Evolutionary conservation across 2,888 invertebrate species (phyloP).

Genomic region (Callyntrura sp.): DNA sequence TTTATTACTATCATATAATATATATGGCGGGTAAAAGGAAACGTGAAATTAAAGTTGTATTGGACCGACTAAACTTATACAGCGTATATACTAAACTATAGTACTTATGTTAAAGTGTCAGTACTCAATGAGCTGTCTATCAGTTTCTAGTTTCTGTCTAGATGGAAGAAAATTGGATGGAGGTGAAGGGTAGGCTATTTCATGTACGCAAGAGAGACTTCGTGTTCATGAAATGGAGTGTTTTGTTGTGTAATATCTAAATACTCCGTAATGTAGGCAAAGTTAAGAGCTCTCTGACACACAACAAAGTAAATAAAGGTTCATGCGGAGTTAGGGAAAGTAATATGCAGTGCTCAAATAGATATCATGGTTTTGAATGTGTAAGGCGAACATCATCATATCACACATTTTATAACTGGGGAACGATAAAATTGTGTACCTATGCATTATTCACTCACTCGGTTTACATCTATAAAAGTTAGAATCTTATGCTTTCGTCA

Average conservation of each 20-base stretch:
- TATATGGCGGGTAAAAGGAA: not conserved
- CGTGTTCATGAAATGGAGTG: not conserved
- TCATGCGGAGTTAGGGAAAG: too few relatives aligned
- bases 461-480: too few relatives aligned
- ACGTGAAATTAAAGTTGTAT: not conserved
- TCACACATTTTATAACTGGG: too few relatives aligned
- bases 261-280: constrained; percentile 6
- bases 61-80: too few relatives aligned
- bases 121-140: constrained; percentile 5
- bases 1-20: not conserved
- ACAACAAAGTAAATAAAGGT: not conserved
- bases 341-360: too few relatives aligned
- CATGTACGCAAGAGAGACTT: not conserved
- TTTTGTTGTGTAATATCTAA: not conserved
- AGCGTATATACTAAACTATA: not conserved
- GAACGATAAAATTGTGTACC: too few relatives aligned
- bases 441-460: too few relatives aligned
- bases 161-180: constrained; percentile 4
- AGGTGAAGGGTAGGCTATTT: not conserved
- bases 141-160: not conserved
- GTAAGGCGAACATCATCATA: too few relatives aligned
- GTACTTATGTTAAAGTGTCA: not conserved
- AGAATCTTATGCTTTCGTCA: too few relatives aligned
- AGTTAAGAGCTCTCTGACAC: not conserved
- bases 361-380: too few relatives aligned